These are phyloP conservation scores for Delphinapterus leucas DNA, from an alignment of 2,113 vertebrate species.

Conservation along the genomic window DNA sequence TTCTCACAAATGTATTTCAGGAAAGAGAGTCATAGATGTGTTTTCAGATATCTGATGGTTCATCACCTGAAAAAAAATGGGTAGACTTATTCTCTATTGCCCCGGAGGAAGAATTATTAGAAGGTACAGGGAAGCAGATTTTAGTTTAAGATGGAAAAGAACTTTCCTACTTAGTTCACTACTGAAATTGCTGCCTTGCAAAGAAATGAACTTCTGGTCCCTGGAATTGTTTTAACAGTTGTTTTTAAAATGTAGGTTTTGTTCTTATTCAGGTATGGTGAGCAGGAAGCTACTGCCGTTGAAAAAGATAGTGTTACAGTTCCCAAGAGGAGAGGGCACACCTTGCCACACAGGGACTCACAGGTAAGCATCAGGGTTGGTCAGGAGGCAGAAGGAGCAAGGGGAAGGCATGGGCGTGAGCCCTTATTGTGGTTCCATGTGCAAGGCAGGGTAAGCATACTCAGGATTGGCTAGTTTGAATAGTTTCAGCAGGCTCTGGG, in stretches of 20 bases:
- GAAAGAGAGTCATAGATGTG: neutral
- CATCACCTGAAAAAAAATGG: neutral
- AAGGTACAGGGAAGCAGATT: neutral
- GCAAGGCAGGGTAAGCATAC: neutral
- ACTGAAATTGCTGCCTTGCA: neutral
- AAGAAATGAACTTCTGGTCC: neutral
- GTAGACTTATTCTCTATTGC: neutral
- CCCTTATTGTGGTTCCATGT: neutral
- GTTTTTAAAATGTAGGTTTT: slow-evolving; percentile 2
- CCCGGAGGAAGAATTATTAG: neutral
- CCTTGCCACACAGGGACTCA: neutral
- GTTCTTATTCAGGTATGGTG: neutral
- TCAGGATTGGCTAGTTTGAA: neutral
- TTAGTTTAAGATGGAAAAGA: neutral
- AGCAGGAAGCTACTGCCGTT: neutral
- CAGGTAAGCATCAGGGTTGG: neutral
- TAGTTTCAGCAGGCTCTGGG: neutral
- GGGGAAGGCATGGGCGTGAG: neutral
- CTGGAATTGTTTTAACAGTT: neutral
- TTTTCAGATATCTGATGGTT: neutral
- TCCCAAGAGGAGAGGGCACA: neutral
- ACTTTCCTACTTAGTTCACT: neutral
- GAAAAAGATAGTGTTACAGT: neutral
- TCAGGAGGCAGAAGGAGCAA: neutral
- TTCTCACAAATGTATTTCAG: slow-evolving; percentile 21